These are phyloP conservation scores for Otis tarda DNA, from an alignment of 2,113 vertebrate genomes.

Conservation along the genomic window DNA sequence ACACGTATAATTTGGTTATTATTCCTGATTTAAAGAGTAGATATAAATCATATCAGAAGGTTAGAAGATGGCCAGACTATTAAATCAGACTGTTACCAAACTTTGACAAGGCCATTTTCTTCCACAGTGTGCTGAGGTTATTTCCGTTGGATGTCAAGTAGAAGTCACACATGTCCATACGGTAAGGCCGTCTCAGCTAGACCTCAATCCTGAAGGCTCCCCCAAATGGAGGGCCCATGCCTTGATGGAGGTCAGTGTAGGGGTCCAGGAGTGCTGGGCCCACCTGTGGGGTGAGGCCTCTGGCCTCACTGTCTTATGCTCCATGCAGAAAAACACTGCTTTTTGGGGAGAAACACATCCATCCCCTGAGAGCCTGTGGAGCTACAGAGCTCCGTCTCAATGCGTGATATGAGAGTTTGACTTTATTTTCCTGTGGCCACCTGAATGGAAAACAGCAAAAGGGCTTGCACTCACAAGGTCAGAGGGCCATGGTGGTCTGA, in stretches of 20 bases:
- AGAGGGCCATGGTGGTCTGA: neutral
- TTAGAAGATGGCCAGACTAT: neutral
- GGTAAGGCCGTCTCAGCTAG: neutral
- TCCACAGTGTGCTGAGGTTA: neutral
- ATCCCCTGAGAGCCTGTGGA: neutral
- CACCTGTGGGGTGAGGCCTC: neutral
- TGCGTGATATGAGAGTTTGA: fast-evolving
- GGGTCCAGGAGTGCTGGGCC: neutral
- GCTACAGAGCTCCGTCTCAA: neutral
- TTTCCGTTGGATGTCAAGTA: neutral
- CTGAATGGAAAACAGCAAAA: neutral
- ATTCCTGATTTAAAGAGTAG: neutral
- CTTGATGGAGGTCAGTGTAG: neutral
- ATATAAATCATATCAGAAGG: neutral
- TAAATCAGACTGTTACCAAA: neutral
- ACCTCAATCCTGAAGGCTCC: neutral
- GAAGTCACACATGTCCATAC: neutral
- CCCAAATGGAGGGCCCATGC: fast-evolving
- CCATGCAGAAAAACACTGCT: neutral
- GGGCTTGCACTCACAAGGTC: neutral
- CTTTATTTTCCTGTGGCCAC: neutral
- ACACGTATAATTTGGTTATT: neutral
- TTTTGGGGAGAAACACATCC: neutral
- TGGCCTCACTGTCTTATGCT: neutral
- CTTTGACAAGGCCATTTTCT: neutral